Evolutionary conservation across 1,140 invertebrate species (phyloP).

Genomic region (Popillia japonica): DNA sequence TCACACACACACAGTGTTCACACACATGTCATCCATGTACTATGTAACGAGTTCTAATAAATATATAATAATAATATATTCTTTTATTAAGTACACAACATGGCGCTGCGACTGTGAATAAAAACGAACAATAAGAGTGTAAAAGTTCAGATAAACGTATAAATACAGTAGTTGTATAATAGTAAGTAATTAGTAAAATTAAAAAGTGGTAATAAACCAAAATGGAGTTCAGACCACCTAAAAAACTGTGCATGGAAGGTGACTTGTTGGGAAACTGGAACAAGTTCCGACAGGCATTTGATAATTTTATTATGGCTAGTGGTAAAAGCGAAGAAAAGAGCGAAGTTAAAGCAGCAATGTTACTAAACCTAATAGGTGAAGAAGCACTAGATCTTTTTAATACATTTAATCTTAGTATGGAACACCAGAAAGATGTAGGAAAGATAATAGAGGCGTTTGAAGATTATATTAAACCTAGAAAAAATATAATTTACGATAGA

Average conservation of each 20-base stretch:
- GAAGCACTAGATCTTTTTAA: not conserved
- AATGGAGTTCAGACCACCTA: constrained; percentile 2
- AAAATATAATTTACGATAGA: not conserved
- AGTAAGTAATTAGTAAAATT: too few relatives aligned
- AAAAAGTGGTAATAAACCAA: too few relatives aligned
- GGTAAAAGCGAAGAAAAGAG: not conserved
- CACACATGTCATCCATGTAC: too few relatives aligned
- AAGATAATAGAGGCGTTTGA: constrained; percentile 12
- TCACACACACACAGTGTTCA: too few relatives aligned
- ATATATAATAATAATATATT: too few relatives aligned
- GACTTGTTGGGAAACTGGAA: not conserved
- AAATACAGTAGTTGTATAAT: too few relatives aligned
- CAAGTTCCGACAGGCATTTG: constrained; percentile 20
- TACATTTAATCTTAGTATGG: constrained; percentile 15
- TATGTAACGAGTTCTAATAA: too few relatives aligned
- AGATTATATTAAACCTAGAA: not conserved
- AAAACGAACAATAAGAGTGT: too few relatives aligned
- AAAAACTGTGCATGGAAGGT: not conserved
- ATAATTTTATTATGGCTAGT: constrained; percentile 37
- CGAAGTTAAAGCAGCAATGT: constrained; percentile 13
- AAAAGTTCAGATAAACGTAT: too few relatives aligned
- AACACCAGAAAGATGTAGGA: not conserved
- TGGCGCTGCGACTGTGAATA: too few relatives aligned
- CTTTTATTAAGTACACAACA: too few relatives aligned
- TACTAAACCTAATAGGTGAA: constrained; percentile 4